These are phyloP conservation scores for Drosophila ironensis DNA, from an alignment of 1,140 invertebrate species.

Conservation along the genomic window DNA sequence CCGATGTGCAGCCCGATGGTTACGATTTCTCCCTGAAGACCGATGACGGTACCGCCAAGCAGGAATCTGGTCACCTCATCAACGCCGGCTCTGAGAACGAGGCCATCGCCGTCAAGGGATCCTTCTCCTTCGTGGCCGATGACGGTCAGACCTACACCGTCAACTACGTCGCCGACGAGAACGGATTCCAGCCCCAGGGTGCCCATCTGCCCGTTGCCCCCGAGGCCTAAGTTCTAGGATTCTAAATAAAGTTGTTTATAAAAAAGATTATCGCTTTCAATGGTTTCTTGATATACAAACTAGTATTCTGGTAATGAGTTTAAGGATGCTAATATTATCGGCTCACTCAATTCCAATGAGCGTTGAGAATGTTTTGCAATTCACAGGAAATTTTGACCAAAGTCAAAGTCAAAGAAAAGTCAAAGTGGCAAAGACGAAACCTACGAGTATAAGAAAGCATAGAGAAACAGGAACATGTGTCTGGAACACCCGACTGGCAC, in stretches of 20 bases:
- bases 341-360: too few relatives aligned
- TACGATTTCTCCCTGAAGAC: slow-evolving; percentile 82
- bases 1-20: slow-evolving; percentile 70
- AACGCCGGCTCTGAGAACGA: slow-evolving; percentile 27
- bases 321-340: too few relatives aligned
- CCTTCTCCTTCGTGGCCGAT: slow-evolving; percentile 29
- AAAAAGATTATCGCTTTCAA: slow-evolving; percentile 3
- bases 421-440: too few relatives aligned
- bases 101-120: slow-evolving; percentile 35
- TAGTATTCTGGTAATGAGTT: too few relatives aligned
- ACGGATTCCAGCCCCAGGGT: slow-evolving; percentile 87
- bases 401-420: too few relatives aligned
- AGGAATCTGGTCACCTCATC: slow-evolving; percentile 31
- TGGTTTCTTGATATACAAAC: too few relatives aligned
- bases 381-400: too few relatives aligned
- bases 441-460: too few relatives aligned
- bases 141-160: slow-evolving; percentile 48
- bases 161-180: slow-evolving; percentile 77
- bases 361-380: too few relatives aligned
- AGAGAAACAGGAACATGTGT: too few relatives aligned
- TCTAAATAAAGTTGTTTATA: slow-evolving; percentile 48
- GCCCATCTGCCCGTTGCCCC: slow-evolving; percentile 84
- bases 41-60: slow-evolving; percentile 85
- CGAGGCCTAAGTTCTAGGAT: slow-evolving; percentile 21
- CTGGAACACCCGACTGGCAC: too few relatives aligned